These are phyloP conservation scores for Acanthiza pusilla DNA, from an alignment of 2,797 vertebrate species.

Conservation along the genomic window DNA sequence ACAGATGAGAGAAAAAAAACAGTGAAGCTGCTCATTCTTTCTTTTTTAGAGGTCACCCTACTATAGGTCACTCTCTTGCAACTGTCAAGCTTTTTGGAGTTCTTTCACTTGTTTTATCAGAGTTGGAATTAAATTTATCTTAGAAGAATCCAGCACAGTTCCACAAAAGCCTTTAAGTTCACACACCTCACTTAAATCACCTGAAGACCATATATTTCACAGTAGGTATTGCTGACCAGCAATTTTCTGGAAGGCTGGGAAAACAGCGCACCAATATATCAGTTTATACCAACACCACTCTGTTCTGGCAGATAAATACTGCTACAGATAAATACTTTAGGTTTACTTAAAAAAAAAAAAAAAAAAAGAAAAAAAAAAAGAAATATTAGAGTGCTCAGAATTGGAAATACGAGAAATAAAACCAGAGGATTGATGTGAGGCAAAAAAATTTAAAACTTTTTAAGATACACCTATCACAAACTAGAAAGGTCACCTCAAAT, in stretches of 20 bases:
- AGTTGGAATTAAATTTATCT: not conserved
- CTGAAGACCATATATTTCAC: not conserved
- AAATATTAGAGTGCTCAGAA: not conserved
- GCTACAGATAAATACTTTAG: not conserved
- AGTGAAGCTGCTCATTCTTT: not conserved
- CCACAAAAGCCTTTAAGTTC: not conserved
- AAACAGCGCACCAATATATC: not conserved
- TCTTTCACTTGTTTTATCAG: not conserved
- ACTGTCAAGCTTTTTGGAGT: not conserved
- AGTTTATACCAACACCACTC: not conserved
- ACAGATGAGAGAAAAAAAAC: not conserved
- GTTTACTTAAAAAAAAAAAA: not conserved
- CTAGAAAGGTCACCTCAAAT: not conserved
- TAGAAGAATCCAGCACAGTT: not conserved
- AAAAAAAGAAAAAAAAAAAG: not conserved
- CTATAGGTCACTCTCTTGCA: not conserved
- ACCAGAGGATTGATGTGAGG: not conserved
- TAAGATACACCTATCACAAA: not conserved
- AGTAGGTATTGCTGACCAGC: not conserved
- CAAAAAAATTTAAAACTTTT: not conserved
- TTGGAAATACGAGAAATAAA: not conserved
- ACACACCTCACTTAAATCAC: not conserved
- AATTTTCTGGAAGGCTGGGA: not conserved
- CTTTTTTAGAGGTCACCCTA: not conserved
- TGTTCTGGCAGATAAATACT: not conserved